Base-by-base conservation (phyloP, 2,888 invertebrate genomes). In the Hemithea aestivaria region DNA sequence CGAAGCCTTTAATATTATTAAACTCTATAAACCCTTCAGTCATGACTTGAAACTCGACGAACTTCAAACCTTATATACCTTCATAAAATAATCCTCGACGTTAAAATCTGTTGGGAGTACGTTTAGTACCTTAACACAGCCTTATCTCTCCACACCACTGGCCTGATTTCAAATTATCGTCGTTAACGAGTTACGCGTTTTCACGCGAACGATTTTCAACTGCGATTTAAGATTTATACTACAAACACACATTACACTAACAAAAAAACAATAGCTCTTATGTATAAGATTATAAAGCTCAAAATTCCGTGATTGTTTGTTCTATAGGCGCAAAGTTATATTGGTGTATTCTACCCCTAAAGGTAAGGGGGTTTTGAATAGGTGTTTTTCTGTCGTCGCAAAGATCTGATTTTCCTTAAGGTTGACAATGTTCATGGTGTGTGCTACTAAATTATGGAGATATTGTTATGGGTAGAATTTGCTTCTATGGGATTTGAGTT, bases 131-230 rank as follows among this genome's bases (percentile, higher is more conserved):
- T 43, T 60, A 65, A 66, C n/a, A 27, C 35, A 2, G 16, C 36
- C 73, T 74, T 76, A 75, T 76, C 75, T 73, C 66, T 52, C 62
- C 74, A 71, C 73, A 69, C 60, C 67, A 68, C 51, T 66, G 74
- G 54, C 53, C 60, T 72, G 73, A 73, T 73, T 71, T 61, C 63
- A 69, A 75, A 75, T 76, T 73, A 75, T 75, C 72, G 73, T 71
- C 68, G 67, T 71, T 76, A 76, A 66, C 69, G 69, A 72, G 70
- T 69, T 73, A 72, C 74, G 73, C 72, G 64, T 65, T 73, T 73
- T 73, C 74, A 58, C 73, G 63, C 65, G 68, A 71, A 58, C 68
- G 73, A 59, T 48, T 66, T 63, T 62, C 65, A 58, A 71, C 74
- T 71, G 71, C 65, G 65, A 73, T 73, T 73, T 62, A 58, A 71